These are phyloP conservation scores for Taurulus bubalis DNA, from an alignment of 2,113 vertebrate species.

Conservation along the genomic window DNA sequence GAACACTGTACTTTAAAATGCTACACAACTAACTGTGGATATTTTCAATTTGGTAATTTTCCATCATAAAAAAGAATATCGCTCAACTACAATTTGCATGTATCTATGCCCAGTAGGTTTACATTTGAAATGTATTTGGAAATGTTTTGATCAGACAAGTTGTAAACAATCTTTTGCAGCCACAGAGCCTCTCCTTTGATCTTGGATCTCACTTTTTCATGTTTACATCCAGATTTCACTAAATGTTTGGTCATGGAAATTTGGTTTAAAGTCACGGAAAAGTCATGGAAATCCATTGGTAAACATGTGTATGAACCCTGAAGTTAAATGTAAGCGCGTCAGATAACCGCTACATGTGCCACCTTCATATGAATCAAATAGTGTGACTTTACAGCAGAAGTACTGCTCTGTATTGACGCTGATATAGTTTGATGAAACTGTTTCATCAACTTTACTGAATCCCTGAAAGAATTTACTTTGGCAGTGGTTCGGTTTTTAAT, in stretches of 20 bases:
- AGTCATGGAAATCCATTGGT: too few relatives aligned
- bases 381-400: background rate
- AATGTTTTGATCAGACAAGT: too few relatives aligned
- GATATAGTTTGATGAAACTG: background rate
- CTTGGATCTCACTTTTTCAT: too few relatives aligned
- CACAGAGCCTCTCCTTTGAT: too few relatives aligned
- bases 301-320: too few relatives aligned
- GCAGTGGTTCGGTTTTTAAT: conserved; percentile 5
- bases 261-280: too few relatives aligned
- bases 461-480: conserved; percentile 9
- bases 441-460: conserved; percentile 39
- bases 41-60: background rate
- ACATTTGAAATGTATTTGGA: too few relatives aligned
- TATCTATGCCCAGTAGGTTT: background rate
- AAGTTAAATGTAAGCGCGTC: conserved; percentile 1
- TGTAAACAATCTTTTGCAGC: too few relatives aligned
- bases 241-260: too few relatives aligned
- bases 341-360: background rate
- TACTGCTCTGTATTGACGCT: conserved; percentile 5
- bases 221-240: too few relatives aligned
- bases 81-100: background rate
- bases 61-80: background rate
- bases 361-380: background rate
- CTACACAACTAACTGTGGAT: background rate
- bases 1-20: background rate